Evolutionary conservation across 2,888 invertebrate species (phyloP).

Genomic region (Caenorhabditis doughertyi): DNA sequence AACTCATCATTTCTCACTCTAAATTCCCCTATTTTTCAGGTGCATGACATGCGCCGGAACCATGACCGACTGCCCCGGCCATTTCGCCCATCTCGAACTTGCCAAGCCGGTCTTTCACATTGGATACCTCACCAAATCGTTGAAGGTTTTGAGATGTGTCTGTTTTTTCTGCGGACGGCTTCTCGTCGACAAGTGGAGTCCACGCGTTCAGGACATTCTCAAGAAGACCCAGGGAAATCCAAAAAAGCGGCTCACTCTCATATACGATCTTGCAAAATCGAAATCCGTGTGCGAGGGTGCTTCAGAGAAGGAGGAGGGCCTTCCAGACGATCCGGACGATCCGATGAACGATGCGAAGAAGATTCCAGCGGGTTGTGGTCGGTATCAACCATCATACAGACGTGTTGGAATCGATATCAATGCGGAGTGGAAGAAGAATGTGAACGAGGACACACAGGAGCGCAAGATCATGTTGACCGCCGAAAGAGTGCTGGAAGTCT

Average conservation of each 20-base stretch:
- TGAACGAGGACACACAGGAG: conserved; percentile 95
- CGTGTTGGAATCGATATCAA: conserved; percentile 93
- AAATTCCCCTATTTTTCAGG: too few relatives aligned
- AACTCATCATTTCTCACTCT: background rate
- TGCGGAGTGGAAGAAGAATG: conserved; percentile 96
- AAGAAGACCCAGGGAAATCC: conserved; percentile 94
- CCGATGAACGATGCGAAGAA: conserved; percentile 45
- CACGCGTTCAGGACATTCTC: conserved; percentile 94
- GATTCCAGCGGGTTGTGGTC: conserved; percentile 92
- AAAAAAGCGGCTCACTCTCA: conserved; percentile 93
- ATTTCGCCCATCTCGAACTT: conserved; percentile 98
- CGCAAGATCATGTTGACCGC: conserved; percentile 95
- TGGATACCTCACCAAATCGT: conserved; percentile 96
- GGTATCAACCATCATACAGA: conserved; percentile 95
- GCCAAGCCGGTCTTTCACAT: conserved; percentile 99
- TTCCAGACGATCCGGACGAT: conserved; percentile 56
- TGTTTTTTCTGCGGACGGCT: conserved; percentile 96
- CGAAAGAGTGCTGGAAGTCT: conserved; percentile 96
- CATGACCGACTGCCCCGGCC: conserved; percentile 99
- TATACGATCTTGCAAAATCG: conserved; percentile 98
- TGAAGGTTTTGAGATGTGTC: conserved; percentile 86
- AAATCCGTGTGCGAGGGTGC: conserved; percentile 99
- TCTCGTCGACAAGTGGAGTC: conserved; percentile 93
- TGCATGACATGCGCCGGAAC: conserved; percentile 92
- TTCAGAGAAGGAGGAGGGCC: conserved; percentile 87